Percentiles rank a stretch among this genome's conserved stretches.
Conservation (phyloP, 2,113 vertebrate genomes). For the Oncorhynchus clarkii region DNA sequence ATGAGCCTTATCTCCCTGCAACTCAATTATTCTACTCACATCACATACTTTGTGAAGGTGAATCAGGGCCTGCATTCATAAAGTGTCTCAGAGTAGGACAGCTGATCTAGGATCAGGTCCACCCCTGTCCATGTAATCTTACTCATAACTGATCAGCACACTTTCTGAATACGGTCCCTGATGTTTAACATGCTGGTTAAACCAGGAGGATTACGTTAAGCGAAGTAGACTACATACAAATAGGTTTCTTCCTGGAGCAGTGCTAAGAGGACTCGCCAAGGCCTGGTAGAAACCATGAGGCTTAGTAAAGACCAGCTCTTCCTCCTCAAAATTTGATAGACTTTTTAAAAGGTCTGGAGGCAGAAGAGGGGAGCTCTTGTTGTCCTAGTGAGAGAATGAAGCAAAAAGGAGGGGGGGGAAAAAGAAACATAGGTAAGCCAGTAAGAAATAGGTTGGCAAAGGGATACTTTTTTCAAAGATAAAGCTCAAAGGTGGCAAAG, state of each 20-base stretch:
- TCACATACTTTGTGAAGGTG: not conserved
- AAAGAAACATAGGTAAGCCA: conserved; percentile 8
- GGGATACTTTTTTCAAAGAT: not conserved
- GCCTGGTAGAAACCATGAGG: conserved; percentile 99
- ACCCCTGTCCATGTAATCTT: no score
- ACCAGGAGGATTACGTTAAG: conserved; percentile 12
- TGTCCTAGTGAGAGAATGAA: conserved; percentile 82
- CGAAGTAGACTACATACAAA: conserved; percentile 90
- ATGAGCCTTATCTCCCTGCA: not conserved
- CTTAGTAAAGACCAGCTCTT: conserved; percentile 97
- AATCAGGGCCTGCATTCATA: not conserved
- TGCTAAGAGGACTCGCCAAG: conserved; percentile 92
- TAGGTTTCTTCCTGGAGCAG: conserved; percentile 95
- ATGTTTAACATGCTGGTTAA: not conserved
- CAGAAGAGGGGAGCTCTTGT: conserved; percentile 95
- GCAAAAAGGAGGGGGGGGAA: conserved; percentile 46
- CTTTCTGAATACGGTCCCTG: not conserved
- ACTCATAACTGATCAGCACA: not conserved
- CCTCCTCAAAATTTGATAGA: conserved; percentile 99
- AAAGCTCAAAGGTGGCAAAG: no score
- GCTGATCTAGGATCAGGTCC: no score
- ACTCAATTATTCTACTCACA: not conserved
- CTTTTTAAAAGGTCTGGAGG: conserved; percentile 99
- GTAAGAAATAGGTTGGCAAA: not conserved
- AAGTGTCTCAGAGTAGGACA: not conserved